A percentile compares a stretch with the other conserved stretches of the same genome.
phyloP scores from a whole-genome alignment of 1,140 invertebrate genomes.

The Drosophila orena region DNA sequence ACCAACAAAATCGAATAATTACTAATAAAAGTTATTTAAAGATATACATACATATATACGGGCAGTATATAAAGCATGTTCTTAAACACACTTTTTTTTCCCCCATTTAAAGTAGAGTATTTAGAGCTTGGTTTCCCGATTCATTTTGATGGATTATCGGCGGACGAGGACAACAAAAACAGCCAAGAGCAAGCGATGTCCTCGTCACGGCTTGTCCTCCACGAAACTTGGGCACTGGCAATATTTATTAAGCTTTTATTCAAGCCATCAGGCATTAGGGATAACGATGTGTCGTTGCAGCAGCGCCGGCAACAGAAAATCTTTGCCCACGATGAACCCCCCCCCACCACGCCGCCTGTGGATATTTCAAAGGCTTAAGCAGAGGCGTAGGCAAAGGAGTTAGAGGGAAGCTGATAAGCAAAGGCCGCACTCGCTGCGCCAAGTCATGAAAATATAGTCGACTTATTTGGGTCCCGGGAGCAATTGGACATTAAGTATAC shows the following conservation, averaged over 20 bases:
- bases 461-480: conserved; percentile 24
- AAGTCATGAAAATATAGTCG: conserved; percentile 36
- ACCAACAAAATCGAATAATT: background rate
- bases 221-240: conserved; percentile 45
- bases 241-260: conserved; percentile 81
- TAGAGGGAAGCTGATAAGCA: background rate
- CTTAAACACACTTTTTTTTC: background rate
- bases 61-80: too few relatives aligned
- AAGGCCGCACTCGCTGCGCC: background rate
- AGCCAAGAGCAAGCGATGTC: conserved; percentile 21
- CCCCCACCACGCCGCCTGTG: background rate
- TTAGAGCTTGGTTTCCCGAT: background rate
- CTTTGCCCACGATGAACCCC: too few relatives aligned
- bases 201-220: conserved; percentile 35
- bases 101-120: background rate
- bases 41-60: too few relatives aligned
- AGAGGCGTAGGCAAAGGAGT: background rate
- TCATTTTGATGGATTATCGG: conserved; percentile 5
- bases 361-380: conserved; percentile 34
- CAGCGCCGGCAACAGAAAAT: conserved; percentile 34
- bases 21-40: too few relatives aligned
- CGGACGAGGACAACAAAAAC: conserved; percentile 21
- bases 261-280: conserved; percentile 77
- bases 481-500: conserved; percentile 55
- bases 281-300: conserved; percentile 64